Base-by-base conservation (phyloP, 2,888 invertebrate species). In the Coenonympha glycerion region DNA sequence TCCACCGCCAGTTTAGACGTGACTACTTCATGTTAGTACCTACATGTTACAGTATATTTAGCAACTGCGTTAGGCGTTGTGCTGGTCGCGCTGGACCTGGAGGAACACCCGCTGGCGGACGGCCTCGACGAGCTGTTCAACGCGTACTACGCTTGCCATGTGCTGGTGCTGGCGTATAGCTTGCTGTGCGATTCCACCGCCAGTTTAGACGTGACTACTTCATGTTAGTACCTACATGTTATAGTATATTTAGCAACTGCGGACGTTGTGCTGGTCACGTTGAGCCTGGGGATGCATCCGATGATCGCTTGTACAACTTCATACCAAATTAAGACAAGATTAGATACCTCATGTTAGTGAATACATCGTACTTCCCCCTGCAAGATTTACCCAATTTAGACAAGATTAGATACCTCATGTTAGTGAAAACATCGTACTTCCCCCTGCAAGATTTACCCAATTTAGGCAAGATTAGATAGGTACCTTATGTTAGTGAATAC, bases 91-190 rank as follows among this genome's bases (percentile, higher is more conserved):
- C 44, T 65, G 2, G 57, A 60, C 8, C 13, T 58, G 11, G 6
- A 47, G 1, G 18, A n/a, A 3, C 3, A 56, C 6, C 15, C 54
- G 2, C 49, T 59, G 22, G 3, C 62, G 4, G 41, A 57, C 2
- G 4, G 64, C 0, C 34, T 52, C 6, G 75, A 78, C 28, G 6
- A 60, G 0, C 2, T 62, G 1, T 77, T 74, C 52, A 77, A 81
- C 51, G 34, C 69, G 0, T 49, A 65, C 0, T 81, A 81, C 39
- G 66, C 64, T 0, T 13, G 71, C 1, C 73, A 80, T 21, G 65
- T 76, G 1, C 31, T 69, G 1, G 65, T 66, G 0, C 51, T 74
- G 19, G 65, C 60, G 0, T 72, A 69, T 34, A 65, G 59, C 2
- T 69, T 22, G 1, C 8, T 50, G 18, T 22, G 22, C 5, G 47